Base-by-base conservation (phyloP, 92 coral and sea anemone genomes). In the Umimayanthus chanpuru region DNA sequence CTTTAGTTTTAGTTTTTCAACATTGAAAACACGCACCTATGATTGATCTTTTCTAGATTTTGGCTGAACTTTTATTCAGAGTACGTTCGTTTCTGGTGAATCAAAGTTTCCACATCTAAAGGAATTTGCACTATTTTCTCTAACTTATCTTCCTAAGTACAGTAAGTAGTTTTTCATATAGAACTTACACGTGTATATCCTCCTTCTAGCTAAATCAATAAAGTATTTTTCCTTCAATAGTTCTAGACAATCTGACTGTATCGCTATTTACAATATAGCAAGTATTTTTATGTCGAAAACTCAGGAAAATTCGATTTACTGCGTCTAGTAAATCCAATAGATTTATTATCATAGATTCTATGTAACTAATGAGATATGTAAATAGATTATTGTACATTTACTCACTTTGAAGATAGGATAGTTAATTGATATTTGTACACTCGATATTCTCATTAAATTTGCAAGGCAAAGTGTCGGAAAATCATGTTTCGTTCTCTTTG, bases 301-400 rank as follows among this genome's bases (percentile, higher is more conserved):
- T 10, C 50, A 68, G 76, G 65, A 83, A 68, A 83, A 43, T 68
- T 68, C 87, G 86, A 36, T 70, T 70, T 68, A 47, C 43, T 67
- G 2, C 87, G 44, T 41, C 77, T 83, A 70, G 76, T 12, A 83
- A 71, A 25, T 41, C 39, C 28, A 67, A 82, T 66, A 82, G 76
- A 67, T 40, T 67, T 82, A 39, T 82, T 25, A 65, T 39, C 76
- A 82, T 39, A 82, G 76, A 40, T 11, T 83, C 47, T 83, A 83
- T 83, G 44, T 44, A 70, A 83, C 87, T 83, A 47, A 70, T 29
- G 67, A 67, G 75, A 83, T 68, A 71, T 83, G 87, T 83, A 83
- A 83, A 83, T 83, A 83, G 78, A 68, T 20, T 67, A 44, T 70
- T 83, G 87, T 83, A 70, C 87, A 83, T 71, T 83, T 83, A 44